Conservation (phyloP, 2,888 invertebrate genomes). For the Unio delphinus region DNA sequence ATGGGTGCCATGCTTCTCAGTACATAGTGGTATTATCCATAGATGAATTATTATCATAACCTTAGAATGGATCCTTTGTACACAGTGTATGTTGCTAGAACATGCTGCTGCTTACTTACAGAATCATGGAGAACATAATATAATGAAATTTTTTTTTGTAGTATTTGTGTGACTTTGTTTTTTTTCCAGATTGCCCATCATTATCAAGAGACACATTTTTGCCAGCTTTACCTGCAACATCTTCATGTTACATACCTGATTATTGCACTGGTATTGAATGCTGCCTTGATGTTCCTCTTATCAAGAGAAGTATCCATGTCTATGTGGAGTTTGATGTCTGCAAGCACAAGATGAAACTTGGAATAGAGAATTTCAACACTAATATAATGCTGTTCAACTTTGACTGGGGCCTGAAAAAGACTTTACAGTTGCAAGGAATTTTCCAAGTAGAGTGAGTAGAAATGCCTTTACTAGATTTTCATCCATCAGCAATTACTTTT, state of each 20-base stretch:
- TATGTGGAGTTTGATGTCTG: slow-evolving; percentile 31
- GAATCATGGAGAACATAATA: too few species aligned
- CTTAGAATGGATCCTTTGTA: too few species aligned
- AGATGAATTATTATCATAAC: too few species aligned
- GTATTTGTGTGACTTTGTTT: not conserved
- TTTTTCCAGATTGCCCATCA: slow-evolving; percentile 18
- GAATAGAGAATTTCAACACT: slow-evolving; percentile 13
- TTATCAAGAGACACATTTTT: not conserved
- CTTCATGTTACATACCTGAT: slow-evolving; percentile 18
- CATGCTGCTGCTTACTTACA: too few species aligned
- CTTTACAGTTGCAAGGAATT: not conserved
- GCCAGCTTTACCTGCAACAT: slow-evolving; percentile 16
- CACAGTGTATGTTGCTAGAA: too few species aligned
- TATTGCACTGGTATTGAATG: slow-evolving; percentile 33
- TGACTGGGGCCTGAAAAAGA: not conserved
- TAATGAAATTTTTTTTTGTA: too few species aligned
- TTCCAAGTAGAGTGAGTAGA: too few species aligned
- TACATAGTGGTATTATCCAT: too few species aligned
- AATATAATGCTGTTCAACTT: slow-evolving; percentile 4
- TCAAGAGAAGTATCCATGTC: slow-evolving; percentile 17
- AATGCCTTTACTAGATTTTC: too few species aligned
- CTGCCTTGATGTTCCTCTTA: slow-evolving; percentile 24
- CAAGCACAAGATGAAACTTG: slow-evolving; percentile 15
- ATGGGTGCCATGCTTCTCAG: too few species aligned
- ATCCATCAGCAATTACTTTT: too few species aligned